Evolutionary conservation across 2,888 invertebrate species (phyloP).

Genomic region (Bruchidius siliquastri): DNA sequence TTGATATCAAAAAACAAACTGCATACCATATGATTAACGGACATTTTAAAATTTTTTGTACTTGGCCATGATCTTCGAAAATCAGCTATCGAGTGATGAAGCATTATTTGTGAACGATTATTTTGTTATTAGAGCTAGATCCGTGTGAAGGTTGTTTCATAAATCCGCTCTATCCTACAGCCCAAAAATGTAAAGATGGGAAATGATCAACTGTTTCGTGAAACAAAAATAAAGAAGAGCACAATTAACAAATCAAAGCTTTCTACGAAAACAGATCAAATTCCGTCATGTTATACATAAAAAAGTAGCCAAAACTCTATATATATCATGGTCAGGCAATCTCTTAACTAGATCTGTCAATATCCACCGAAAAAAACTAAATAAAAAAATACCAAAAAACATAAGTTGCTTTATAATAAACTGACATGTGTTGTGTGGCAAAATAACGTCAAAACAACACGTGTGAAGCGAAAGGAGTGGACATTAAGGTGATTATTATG

Average conservation of each 20-base stretch:
- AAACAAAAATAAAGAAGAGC: not conserved
- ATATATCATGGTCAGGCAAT: not conserved
- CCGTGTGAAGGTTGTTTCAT: not conserved
- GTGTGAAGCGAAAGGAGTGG: constrained; percentile 40
- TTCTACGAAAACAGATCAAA: not conserved
- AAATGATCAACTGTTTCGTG: not conserved
- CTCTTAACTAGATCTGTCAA: not conserved
- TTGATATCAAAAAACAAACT: too few relatives aligned
- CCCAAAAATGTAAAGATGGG: not conserved
- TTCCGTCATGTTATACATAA: not conserved
- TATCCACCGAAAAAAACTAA: not conserved
- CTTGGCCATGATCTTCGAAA: not conserved
- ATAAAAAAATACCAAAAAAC: not conserved
- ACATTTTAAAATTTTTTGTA: too few relatives aligned
- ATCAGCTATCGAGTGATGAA: not conserved
- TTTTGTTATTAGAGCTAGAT: not conserved
- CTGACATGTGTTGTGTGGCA: constrained; percentile 44
- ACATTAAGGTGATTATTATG: constrained; percentile 1
- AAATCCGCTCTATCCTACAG: not conserved
- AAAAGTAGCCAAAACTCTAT: constrained; percentile 1
- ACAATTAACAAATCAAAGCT: not conserved
- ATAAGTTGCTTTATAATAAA: constrained; percentile 2
- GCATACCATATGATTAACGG: too few relatives aligned
- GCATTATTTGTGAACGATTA: not conserved
- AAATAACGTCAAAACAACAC: constrained; percentile 51